Percentiles rank a stretch among this genome's conserved stretches.
phyloP scores from a whole-genome alignment of 2,888 invertebrate species.

The Scelioninae gen. 2 region DNA sequence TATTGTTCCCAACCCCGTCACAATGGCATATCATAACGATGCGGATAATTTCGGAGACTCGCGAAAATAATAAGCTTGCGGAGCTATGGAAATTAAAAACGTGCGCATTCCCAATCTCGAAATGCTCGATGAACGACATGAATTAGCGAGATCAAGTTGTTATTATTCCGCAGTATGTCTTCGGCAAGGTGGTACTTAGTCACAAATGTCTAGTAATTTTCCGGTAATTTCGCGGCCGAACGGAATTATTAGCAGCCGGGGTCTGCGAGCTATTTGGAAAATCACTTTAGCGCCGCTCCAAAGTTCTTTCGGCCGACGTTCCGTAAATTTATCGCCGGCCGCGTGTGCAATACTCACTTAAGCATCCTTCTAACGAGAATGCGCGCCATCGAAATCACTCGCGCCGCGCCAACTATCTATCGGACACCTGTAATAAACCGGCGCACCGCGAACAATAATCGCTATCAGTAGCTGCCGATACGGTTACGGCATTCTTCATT shows the following conservation, averaged over 20 bases:
- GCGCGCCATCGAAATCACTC: constrained; percentile 56
- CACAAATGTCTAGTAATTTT: constrained; percentile 59
- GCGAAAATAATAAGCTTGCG: neutral
- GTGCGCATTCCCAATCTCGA: neutral
- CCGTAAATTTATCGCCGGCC: constrained; percentile 52
- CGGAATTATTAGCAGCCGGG: constrained; percentile 50
- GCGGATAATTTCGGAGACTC: too few species aligned
- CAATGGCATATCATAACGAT: too few species aligned
- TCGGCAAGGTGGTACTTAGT: constrained; percentile 48
- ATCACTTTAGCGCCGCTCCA: constrained; percentile 57
- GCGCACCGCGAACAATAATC: constrained; percentile 46
- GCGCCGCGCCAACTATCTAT: constrained; percentile 40
- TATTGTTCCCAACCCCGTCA: too few species aligned
- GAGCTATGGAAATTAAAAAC: constrained; percentile 13
- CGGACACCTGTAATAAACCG: constrained; percentile 52
- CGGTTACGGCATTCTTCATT: constrained; percentile 19
- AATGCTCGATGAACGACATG: constrained; percentile 17
- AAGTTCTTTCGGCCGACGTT: constrained; percentile 49
- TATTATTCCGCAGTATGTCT: constrained; percentile 46
- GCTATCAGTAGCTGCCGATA: constrained; percentile 48
- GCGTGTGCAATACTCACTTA: constrained; percentile 51
- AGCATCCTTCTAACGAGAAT: constrained; percentile 56
- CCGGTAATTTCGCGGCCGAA: constrained; percentile 50
- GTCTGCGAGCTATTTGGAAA: constrained; percentile 54
- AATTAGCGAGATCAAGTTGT: constrained; percentile 51